phyloP scores from a whole-genome alignment of 2,888 invertebrate species.

The Ptychoptera contaminata region DNA sequence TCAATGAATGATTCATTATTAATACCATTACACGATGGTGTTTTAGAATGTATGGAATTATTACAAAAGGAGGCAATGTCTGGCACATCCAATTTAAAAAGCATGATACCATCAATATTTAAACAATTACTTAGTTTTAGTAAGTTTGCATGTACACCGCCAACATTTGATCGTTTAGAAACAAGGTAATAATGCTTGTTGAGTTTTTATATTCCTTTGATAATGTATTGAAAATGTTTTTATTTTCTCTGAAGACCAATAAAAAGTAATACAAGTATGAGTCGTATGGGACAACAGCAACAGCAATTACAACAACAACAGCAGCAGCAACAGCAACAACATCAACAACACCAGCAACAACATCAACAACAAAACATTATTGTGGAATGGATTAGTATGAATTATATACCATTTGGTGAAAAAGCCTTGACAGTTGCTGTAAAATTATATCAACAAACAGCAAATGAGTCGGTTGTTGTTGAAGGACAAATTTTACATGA shows the following conservation, averaged over 20 bases:
- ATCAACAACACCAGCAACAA: conserved; percentile 12
- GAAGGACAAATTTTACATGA: conserved; percentile 55
- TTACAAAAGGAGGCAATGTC: conserved; percentile 61
- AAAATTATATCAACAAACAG: conserved; percentile 57
- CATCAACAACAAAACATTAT: conserved; percentile 24
- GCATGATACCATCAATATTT: conserved; percentile 52
- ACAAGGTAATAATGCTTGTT: conserved; percentile 37
- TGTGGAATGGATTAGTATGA: conserved; percentile 62
- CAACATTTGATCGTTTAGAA: conserved; percentile 38
- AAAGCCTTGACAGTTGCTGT: conserved; percentile 59
- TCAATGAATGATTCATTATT: conserved; percentile 64
- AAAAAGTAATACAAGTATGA: neutral
- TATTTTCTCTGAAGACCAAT: neutral
- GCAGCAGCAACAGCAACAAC: conserved; percentile 20
- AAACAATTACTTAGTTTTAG: conserved; percentile 47
- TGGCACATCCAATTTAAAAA: conserved; percentile 38
- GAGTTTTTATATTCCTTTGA: conserved; percentile 14
- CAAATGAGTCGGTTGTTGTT: conserved; percentile 52
- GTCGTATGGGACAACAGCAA: conserved; percentile 3
- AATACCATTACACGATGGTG: conserved; percentile 70
- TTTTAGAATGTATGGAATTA: conserved; percentile 72
- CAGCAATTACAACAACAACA: conserved; percentile 10
- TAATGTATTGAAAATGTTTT: neutral
- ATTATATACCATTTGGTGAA: conserved; percentile 76
- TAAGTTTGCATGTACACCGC: conserved; percentile 54